Percentiles rank a stretch among this genome's conserved stretches.
Conservation (phyloP, 2,888 invertebrate genomes). For the Esperia sulphurella region DNA sequence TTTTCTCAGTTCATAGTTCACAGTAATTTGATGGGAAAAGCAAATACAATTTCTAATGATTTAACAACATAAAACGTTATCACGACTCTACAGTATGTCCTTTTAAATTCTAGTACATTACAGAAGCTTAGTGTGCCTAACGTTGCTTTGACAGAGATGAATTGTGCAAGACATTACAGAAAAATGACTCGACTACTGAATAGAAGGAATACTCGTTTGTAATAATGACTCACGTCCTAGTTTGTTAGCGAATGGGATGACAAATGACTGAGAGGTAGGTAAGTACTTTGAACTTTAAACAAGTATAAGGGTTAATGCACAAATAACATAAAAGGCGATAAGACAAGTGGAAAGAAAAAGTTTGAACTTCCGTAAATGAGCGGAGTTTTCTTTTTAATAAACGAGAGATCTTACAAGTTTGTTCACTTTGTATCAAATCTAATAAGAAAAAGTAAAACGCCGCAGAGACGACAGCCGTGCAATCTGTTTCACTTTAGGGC, state of each 20-base stretch:
- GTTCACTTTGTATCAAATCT: conserved; percentile 38
- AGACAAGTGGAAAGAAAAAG: conserved; percentile 1
- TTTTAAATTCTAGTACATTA: too few species aligned
- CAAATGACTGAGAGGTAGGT: not conserved
- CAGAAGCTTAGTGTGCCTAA: not conserved
- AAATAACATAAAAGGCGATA: conserved; percentile 27
- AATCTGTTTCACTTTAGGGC: conserved; percentile 79
- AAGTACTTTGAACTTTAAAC: not conserved
- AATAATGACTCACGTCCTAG: not conserved
- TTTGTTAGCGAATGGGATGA: conserved; percentile 1
- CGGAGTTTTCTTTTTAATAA: conserved; percentile 13
- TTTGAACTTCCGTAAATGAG: not conserved
- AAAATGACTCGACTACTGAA: conserved; percentile 4
- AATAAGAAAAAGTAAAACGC: conserved; percentile 48
- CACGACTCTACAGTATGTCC: too few species aligned
- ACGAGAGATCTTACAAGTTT: conserved; percentile 10
- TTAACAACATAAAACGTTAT: too few species aligned
- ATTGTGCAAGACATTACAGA: conserved; percentile 4
- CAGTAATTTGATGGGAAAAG: too few species aligned
- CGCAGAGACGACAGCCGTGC: conserved; percentile 58
- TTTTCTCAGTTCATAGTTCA: too few species aligned
- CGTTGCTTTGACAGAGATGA: conserved; percentile 7
- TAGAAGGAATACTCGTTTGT: conserved; percentile 7
- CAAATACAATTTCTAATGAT: too few species aligned
- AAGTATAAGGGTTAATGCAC: not conserved